Conservation (phyloP, 2,888 invertebrate species). For the Tipula unca region DNA sequence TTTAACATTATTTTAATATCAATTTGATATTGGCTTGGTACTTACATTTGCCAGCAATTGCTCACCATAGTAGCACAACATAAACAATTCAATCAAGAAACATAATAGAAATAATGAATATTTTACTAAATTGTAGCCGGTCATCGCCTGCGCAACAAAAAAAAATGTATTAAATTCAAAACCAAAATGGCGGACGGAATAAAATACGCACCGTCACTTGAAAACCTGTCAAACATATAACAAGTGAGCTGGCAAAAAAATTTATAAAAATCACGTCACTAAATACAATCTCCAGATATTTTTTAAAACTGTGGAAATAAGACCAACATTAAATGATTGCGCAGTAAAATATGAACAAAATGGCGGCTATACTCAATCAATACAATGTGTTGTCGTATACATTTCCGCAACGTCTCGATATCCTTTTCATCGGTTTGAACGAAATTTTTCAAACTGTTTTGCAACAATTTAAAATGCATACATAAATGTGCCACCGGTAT, state of each 20-base stretch:
- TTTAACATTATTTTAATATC: not conserved
- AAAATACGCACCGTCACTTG: not conserved
- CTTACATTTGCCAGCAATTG: slow-evolving; percentile 9
- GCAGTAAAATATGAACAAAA: not conserved
- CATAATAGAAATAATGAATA: not conserved
- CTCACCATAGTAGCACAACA: not conserved
- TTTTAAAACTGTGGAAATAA: not conserved
- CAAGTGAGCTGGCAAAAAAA: slow-evolving; percentile 2
- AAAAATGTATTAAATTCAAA: not conserved
- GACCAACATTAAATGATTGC: not conserved
- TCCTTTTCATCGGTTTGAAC: not conserved
- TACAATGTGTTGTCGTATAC: not conserved
- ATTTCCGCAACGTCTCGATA: not conserved
- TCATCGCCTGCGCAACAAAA: not conserved
- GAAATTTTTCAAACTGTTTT: not conserved
- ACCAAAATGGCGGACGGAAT: not conserved
- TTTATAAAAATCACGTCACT: slow-evolving; percentile 8
- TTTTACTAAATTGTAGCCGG: slow-evolving; percentile 15
- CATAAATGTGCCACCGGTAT: slow-evolving; percentile 15
- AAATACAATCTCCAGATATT: not conserved
- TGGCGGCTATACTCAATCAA: not conserved
- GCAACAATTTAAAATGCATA: slow-evolving; percentile 2
- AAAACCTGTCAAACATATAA: not conserved
- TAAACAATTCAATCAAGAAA: slow-evolving; percentile 14
- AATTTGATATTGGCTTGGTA: not conserved